Conservation (phyloP, 1,140 invertebrate genomes). For the Halesus radiatus region DNA sequence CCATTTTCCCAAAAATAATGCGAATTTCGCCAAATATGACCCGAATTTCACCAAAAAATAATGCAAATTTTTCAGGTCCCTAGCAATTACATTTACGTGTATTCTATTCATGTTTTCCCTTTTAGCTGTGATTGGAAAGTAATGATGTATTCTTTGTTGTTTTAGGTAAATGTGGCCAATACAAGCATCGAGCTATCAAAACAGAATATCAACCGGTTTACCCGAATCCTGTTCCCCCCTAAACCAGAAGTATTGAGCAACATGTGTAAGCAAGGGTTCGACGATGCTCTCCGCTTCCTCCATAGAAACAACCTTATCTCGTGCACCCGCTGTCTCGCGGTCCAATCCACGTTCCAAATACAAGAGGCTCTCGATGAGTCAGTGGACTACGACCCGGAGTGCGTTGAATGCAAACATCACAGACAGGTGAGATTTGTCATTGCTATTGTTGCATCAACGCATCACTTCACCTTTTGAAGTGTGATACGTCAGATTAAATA, state of each 20-base stretch:
- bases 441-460: too few species aligned
- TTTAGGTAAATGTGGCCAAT: slow-evolving; percentile 90
- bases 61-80: too few species aligned
- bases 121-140: too few species aligned
- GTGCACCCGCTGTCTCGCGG: slow-evolving; percentile 86
- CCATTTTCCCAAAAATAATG: too few species aligned
- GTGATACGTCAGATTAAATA: too few species aligned
- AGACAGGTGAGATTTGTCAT: slow-evolving; percentile 74
- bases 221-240: slow-evolving; percentile 94
- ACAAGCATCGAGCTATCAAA: slow-evolving; percentile 95
- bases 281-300: slow-evolving; percentile 94
- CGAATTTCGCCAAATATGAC: too few species aligned
- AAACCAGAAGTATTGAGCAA: slow-evolving; percentile 92
- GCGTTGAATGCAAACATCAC: slow-evolving; percentile 86
- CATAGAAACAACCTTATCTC: slow-evolving; percentile 92
- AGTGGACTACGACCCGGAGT: slow-evolving; percentile 85
- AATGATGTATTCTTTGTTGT: slow-evolving; percentile 27
- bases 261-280: slow-evolving; percentile 98
- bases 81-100: too few species aligned
- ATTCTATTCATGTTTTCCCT: not conserved
- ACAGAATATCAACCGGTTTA: slow-evolving; percentile 93
- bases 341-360: slow-evolving; percentile 85
- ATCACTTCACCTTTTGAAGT: too few species aligned
- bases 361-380: slow-evolving; percentile 79
- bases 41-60: too few species aligned